Conservation (phyloP, 2,797 vertebrate species). For the Tinamus major region DNA sequence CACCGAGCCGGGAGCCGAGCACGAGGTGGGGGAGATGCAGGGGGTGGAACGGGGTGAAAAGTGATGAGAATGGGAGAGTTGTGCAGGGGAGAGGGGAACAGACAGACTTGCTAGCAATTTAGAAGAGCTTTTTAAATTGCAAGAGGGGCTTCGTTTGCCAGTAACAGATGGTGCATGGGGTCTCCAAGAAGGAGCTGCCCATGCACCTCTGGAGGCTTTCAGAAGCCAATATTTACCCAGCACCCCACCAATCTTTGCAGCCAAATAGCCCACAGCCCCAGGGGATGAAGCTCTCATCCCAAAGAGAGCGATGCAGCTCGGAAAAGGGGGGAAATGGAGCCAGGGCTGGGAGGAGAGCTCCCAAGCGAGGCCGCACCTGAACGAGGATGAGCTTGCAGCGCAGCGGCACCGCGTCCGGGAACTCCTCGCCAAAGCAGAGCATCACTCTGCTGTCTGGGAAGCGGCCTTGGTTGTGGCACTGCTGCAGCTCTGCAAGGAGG, state of each 20-base stretch:
- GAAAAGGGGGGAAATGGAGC: not conserved
- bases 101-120: not conserved
- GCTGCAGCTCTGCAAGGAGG: conserved; percentile 85
- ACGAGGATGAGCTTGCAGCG: conserved; percentile 94
- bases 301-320: not conserved
- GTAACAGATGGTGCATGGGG: not conserved
- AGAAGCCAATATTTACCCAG: rapidly evolving
- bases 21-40: not conserved
- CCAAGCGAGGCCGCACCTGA: conserved; percentile 81
- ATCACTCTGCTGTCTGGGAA: conserved; percentile 88
- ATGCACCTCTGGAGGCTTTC: not conserved
- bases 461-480: conserved; percentile 88
- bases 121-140: not conserved
- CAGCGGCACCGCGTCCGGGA: conserved; percentile 83
- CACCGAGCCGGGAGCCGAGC: not conserved
- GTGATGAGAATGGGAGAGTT: not conserved
- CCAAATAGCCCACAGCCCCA: not conserved
- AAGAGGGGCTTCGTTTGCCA: not conserved
- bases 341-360: not conserved
- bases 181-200: not conserved
- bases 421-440: conserved; percentile 97
- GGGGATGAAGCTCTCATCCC: not conserved
- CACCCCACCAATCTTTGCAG: not conserved
- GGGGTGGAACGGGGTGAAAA: not conserved
- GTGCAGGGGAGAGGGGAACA: not conserved